Base-by-base conservation (phyloP, 2,888 invertebrate genomes). In the Tachina fera region DNA sequence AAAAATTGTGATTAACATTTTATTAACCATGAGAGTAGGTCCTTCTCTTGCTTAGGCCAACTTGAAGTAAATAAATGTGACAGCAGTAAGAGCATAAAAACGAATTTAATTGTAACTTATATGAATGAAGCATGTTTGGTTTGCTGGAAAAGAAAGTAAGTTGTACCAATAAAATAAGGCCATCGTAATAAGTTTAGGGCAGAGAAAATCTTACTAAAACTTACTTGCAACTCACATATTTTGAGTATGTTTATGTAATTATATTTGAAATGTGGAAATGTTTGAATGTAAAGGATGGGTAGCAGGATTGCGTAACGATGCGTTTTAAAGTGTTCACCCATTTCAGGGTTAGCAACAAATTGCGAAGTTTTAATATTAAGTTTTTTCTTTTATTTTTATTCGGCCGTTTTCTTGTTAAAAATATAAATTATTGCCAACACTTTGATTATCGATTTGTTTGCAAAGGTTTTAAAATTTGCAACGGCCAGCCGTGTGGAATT, bases 51-150 rank as follows among this genome's bases (percentile, higher is more conserved):
- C 65, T 79, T 74, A 78, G 71, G 58, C 56, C 65, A 67, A 67
- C 65, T 67, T 51, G 70, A 22, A 41, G 39, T 67, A 77, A 58
- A 49, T 70, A 13, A 71, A 67, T 61, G 63, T 49, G 49, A 58
- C 43, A 76, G 19, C 13, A 47, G 56, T 22, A 41, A 43, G 53
- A 51, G 14, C 41, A 71, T 41, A 51, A 60, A 6, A 65, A 60
- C 43, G 41, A 63, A 71, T 77, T 81, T 77, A 81, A 74, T 84
- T 84, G 61, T 72, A 70, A 49, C 61, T 68, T 74, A 70, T 70
- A 70, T 63, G 77, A 61, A 72, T 14, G 47, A 16, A 31, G 47
- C 47, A n/a, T 76, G 39, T 31, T 58, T 1, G 3, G 16, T 10
- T 19, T 31, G 31, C 19, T 8, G 9, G 39, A 70, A 19, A 60